Conservation (phyloP, 2,797 vertebrate genomes). For the Eleutherodactylus coqui region DNA sequence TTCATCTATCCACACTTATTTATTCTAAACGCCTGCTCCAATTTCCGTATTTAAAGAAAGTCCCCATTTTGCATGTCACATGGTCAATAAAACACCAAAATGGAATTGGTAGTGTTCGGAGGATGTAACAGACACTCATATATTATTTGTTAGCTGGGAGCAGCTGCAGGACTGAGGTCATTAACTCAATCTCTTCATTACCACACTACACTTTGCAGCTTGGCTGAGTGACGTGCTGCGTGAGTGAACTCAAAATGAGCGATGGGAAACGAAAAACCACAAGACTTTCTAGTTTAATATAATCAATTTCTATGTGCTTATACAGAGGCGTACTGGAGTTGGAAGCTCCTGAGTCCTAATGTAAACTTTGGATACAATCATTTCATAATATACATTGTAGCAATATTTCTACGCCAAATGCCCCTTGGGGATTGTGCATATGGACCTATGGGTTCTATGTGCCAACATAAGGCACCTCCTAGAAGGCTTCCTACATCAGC, state of each 20-base stretch:
- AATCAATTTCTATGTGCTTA: not conserved
- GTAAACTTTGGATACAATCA: not conserved
- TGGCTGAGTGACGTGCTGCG: slow-evolving; percentile 44
- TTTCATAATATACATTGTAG: not conserved
- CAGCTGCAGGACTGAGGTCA: slow-evolving; percentile 66
- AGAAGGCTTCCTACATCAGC: too few relatives aligned
- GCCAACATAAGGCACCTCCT: too few relatives aligned
- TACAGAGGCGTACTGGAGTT: not conserved
- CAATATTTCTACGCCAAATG: not conserved
- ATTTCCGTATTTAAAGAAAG: slow-evolving; percentile 9
- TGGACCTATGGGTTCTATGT: too few relatives aligned
- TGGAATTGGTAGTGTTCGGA: slow-evolving; percentile 37
- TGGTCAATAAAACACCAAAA: slow-evolving; percentile 40
- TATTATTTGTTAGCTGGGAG: slow-evolving; percentile 70
- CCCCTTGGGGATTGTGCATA: too few relatives aligned
- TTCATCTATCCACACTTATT: not conserved
- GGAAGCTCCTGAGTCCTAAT: not conserved
- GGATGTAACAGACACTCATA: slow-evolving; percentile 73
- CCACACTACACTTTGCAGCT: slow-evolving; percentile 43
- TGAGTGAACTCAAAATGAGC: slow-evolving; percentile 25
- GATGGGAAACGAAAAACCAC: not conserved
- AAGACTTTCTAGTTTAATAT: not conserved
- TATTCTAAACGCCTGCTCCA: slow-evolving; percentile 6
- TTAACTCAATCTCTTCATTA: slow-evolving; percentile 68
- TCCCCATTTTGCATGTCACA: slow-evolving; percentile 34